Evolutionary conservation across 2,797 vertebrate species (phyloP).

Genomic region (Pogoniulus pusillus): DNA sequence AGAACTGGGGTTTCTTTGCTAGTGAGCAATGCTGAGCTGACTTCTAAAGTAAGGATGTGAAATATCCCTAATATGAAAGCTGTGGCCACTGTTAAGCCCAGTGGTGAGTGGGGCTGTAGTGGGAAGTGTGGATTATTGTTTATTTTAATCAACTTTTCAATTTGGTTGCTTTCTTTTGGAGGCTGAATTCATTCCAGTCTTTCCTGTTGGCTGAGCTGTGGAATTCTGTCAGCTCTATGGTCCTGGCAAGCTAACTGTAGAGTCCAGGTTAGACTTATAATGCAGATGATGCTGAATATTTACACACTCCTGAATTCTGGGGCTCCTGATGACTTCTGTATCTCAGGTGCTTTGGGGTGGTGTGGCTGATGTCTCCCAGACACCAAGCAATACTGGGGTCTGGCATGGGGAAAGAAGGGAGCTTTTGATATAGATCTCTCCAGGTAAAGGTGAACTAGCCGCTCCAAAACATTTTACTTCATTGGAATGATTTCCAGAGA

Average conservation of each 20-base stretch:
- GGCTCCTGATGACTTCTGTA: background rate
- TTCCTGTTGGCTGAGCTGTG: background rate
- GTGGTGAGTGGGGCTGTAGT: background rate
- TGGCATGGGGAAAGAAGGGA: background rate
- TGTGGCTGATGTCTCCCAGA: background rate
- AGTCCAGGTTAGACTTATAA: background rate
- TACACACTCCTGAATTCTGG: background rate
- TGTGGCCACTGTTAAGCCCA: background rate
- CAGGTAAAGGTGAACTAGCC: background rate
- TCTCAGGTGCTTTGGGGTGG: background rate
- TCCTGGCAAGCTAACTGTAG: background rate
- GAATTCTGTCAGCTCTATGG: background rate
- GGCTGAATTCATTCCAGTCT: background rate
- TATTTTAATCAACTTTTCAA: constrained; percentile 23
- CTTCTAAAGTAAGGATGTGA: background rate
- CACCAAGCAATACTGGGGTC: background rate
- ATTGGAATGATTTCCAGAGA: background rate
- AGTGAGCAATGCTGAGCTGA: background rate
- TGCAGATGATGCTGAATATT: background rate
- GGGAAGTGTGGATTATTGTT: background rate
- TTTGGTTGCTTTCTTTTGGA: background rate
- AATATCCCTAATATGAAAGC: background rate
- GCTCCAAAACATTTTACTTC: background rate
- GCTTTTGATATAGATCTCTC: background rate
- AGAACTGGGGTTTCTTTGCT: background rate